Evolutionary conservation across 2,888 invertebrate species (phyloP), one percentile per base, ranked within the genome.

Genomic region (Chorisops tibialis): DNA sequence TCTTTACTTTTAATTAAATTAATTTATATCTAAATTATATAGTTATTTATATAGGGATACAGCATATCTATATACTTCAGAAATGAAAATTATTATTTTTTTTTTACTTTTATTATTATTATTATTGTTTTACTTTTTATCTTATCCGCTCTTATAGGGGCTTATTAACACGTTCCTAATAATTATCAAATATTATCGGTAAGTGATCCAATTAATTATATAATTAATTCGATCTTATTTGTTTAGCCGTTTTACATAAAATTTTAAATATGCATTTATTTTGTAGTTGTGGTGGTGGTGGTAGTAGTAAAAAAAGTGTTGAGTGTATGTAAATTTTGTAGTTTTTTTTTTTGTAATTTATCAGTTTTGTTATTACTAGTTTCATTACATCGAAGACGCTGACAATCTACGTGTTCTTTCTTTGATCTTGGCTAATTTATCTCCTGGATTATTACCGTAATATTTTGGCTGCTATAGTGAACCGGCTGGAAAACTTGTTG

Each of bases 401-500:
- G 41, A 41, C 16, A 41, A 12, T 4, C 16, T 41, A 41, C 16
- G 16, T 5, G n/a, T 41, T 6, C 30, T 30, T 30, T 30, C 30
- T 30, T 30, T 30, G 30, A 30, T 9, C 30, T 30, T 30, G 30
- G 30, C 35, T n/a, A 5, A 9, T 37, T 45, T 43, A 16, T 6
- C 16, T 54, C 52, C 41, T 35, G 30, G 14, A 49, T 52, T 9
- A 59, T 62, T 19, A 54, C 50, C n/a, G 38, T 63, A 37, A 22
- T 47, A 19, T 37, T 56, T 50, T 39, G 45, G 51, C n/a, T 77
- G 77, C 81, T 85, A 86, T 75, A 86, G 85, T 80, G 86, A 87
- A 79, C 87, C 88, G 75, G 91, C 89, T 72, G 91, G 91, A 81
- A 92, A 92, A 81, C 91, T 91, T 74, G 91, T 91, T 72, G 93